phyloP scores from a whole-genome alignment of 1,140 invertebrate genomes.

The Amyelois transitella region DNA sequence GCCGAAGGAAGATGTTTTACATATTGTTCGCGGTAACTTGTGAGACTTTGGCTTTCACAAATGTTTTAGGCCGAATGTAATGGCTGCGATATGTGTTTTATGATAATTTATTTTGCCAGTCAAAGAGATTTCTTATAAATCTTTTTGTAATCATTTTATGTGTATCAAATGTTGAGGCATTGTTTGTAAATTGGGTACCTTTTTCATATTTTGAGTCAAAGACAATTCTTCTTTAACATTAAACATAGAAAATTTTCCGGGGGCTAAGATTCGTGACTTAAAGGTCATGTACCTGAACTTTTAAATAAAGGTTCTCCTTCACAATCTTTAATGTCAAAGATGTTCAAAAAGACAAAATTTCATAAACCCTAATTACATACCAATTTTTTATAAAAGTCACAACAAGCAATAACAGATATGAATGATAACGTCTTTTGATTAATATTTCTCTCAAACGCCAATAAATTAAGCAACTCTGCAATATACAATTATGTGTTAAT shows the following conservation, averaged over 20 bases:
- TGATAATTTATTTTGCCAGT: not conserved
- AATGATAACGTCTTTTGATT: not conserved
- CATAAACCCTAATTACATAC: no score
- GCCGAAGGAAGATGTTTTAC: not conserved
- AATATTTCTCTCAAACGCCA: not conserved
- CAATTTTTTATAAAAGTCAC: no score
- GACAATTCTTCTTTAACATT: no score
- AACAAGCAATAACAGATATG: no score
- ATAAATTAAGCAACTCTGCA: not conserved
- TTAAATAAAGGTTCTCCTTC: no score
- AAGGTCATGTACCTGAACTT: no score
- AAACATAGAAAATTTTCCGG: no score
- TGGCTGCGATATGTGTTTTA: not conserved
- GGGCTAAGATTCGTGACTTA: no score
- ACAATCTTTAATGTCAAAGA: no score
- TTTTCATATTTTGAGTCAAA: no score
- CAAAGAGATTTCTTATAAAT: not conserved
- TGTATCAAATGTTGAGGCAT: not conserved
- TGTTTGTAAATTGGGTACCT: not conserved
- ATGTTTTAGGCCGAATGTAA: not conserved
- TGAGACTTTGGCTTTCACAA: not conserved
- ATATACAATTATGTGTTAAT: not conserved
- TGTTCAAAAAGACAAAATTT: no score
- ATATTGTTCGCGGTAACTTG: slow-evolving; percentile 1
- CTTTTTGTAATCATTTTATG: not conserved